Evolutionary conservation across 1,140 invertebrate genomes (phyloP).

Genomic region (Caerostris darwini): DNA sequence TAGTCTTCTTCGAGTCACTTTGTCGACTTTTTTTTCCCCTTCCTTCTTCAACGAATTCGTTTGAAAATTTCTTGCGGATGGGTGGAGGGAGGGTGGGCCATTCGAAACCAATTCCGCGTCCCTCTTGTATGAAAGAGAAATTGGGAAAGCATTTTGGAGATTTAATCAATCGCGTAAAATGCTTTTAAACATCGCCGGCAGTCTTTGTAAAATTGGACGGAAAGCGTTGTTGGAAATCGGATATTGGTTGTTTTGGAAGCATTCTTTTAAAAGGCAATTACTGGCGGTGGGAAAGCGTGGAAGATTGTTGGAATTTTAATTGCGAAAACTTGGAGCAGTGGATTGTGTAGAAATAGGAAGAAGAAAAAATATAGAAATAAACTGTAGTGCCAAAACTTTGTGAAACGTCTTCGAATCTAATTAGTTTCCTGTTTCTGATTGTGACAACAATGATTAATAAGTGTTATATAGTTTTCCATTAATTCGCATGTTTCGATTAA

Average conservation of each 20-base stretch:
- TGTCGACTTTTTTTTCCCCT: not conserved
- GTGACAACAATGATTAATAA: too few species aligned
- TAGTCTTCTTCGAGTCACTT: not conserved
- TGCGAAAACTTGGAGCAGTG: not conserved
- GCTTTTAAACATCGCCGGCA: not conserved
- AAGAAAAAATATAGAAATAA: too few species aligned
- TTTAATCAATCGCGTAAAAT: slow-evolving; percentile 11
- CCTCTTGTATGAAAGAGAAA: not conserved
- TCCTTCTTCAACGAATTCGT: not conserved
- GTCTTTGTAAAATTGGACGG: not conserved
- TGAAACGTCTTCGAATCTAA: too few species aligned
- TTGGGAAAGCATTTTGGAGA: not conserved
- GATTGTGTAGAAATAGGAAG: not conserved
- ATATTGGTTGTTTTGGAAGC: not conserved
- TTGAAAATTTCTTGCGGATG: not conserved
- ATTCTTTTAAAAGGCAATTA: slow-evolving; percentile 11
- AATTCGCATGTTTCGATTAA: not conserved
- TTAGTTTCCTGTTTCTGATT: too few species aligned
- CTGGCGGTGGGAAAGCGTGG: not conserved
- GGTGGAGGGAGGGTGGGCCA: too few species aligned
- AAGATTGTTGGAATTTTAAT: not conserved
- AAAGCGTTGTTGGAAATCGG: not conserved
- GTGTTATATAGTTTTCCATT: not conserved
- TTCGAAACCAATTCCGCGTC: too few species aligned
- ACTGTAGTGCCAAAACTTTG: too few species aligned